Evolutionary conservation across 2,888 invertebrate species (phyloP), one percentile per base, ranked within the genome.

Genomic region (Yponomeuta plumbellus): DNA sequence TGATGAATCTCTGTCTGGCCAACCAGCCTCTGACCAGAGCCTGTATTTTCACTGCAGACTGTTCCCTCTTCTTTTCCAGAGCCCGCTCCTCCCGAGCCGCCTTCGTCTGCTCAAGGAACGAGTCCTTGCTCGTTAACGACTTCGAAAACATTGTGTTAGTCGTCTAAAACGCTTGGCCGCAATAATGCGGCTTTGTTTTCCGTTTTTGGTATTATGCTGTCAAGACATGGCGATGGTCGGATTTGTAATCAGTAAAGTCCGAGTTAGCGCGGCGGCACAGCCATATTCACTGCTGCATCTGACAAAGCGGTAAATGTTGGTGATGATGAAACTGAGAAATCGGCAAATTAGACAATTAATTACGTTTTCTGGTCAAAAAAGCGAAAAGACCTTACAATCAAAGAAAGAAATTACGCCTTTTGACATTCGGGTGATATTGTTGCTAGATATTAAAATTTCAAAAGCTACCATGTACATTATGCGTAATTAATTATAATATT

Each of bases 31-130:
- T 92, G 57, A 96, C 84, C 66, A 92, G 84, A n/a, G 96, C 93
- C 82, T 97, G 97, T 70, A 97, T 94, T 71, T 92, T 91, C 52
- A 94, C 91, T 58, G 95, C 95, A 44, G 97, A 96, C 71, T 91
- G 91, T 75, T 97, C 97, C 69, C 94, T 93, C 70, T 94, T 94
- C 81, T 97, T 96, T 77, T 97, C 98, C 66, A 95, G 88, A 0
- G 97, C 97, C 67, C 98, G 93, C 83, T 97, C 97, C 81, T 97
- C 96, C 69, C 98, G 92, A 17, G 98, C 97, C 39, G 95, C 96
- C 85, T 98, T 98, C 5, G 97, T 96, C 81, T 97, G 96, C 83
- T 97, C 97, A 77, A 98, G 92, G 85, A 98, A 98, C 73, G 92
- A 93, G 74, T 94, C 94, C 84, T 96, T 96, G 74, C 94, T 93